These are phyloP conservation scores for Drosophila neocordata DNA, from an alignment of 1,140 invertebrate genomes.

Conservation along the genomic window DNA sequence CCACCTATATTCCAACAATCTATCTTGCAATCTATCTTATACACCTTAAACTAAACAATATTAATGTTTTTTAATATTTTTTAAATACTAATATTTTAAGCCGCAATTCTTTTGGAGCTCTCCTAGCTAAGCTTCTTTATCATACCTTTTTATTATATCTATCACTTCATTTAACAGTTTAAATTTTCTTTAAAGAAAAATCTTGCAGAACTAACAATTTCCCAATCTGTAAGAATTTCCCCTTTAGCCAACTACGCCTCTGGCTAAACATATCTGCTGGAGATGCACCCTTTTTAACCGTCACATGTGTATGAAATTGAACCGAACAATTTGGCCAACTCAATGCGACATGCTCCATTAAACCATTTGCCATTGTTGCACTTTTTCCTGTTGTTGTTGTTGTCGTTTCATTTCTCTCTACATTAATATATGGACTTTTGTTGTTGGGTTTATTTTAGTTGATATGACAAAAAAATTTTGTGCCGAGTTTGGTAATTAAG, in stretches of 20 bases:
- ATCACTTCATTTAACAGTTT: too few species aligned
- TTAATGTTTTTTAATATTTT: too few species aligned
- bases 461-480: slow-evolving; percentile 52
- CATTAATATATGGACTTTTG: slow-evolving; percentile 56
- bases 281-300: slow-evolving; percentile 49
- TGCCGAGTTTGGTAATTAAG: slow-evolving; percentile 59
- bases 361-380: slow-evolving; percentile 76
- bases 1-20: too few species aligned
- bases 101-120: too few species aligned
- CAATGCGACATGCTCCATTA: slow-evolving; percentile 76
- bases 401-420: slow-evolving; percentile 23
- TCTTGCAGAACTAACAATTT: too few species aligned
- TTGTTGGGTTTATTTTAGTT: slow-evolving; percentile 28
- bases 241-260: slow-evolving; percentile 20
- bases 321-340: slow-evolving; percentile 50
- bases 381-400: slow-evolving; percentile 18
- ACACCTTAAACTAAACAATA: too few species aligned
- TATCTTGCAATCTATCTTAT: too few species aligned
- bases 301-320: slow-evolving; percentile 22
- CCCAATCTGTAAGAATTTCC: not conserved
- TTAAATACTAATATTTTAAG: too few species aligned
- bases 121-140: too few species aligned
- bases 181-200: too few species aligned
- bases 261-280: slow-evolving; percentile 18
- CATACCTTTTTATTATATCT: too few species aligned